These are phyloP conservation scores for Ctenosaura bakeri DNA, from an alignment of 2,797 vertebrate species.

Conservation along the genomic window DNA sequence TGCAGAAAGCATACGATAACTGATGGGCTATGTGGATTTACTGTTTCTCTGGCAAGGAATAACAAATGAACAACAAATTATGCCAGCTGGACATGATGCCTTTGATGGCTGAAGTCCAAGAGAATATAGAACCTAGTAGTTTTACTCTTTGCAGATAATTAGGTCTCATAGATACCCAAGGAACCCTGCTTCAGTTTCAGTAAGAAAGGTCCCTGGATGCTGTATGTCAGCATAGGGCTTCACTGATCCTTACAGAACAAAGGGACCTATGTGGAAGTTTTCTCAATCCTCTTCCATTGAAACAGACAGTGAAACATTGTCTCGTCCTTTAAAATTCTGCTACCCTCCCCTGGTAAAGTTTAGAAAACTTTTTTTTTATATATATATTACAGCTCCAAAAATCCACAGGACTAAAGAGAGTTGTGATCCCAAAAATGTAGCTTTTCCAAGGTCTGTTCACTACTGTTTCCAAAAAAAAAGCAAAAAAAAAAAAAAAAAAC, in stretches of 20 bases:
- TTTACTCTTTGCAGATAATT: background rate
- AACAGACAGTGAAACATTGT: background rate
- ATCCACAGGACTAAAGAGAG: no score
- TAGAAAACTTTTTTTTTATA: no score
- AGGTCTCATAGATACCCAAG: constrained; percentile 1
- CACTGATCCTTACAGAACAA: background rate
- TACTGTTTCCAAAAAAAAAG: no score
- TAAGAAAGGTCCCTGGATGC: constrained; percentile 1
- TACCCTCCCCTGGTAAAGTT: background rate
- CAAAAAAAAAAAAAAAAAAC: no score
- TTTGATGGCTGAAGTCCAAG: background rate
- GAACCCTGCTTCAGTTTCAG: background rate
- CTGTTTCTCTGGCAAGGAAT: constrained; percentile 15
- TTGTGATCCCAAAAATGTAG: no score
- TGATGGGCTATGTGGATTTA: constrained; percentile 27
- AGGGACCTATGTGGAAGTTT: background rate
- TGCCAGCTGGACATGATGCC: constrained; percentile 7
- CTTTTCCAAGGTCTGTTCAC: no score
- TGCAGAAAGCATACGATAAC: constrained; percentile 12
- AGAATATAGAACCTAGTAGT: background rate
- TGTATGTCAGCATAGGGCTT: background rate
- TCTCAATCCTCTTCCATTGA: background rate
- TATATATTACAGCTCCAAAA: no score
- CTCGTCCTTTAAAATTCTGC: background rate
- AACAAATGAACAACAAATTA: background rate